These are phyloP conservation scores for Agelastica alni DNA, from an alignment of 2,888 invertebrate genomes.

Conservation along the genomic window DNA sequence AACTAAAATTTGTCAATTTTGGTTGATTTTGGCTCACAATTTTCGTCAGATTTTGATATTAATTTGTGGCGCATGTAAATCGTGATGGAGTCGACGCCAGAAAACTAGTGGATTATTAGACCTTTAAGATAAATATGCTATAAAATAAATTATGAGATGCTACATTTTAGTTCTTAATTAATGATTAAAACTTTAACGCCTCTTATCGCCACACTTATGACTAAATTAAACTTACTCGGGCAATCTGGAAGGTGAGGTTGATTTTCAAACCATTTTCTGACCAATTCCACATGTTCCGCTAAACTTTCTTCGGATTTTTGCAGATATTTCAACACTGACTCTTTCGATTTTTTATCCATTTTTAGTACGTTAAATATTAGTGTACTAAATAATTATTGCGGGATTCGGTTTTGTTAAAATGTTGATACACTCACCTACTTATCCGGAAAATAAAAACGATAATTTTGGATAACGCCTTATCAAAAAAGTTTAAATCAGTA, in stretches of 20 bases:
- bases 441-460: not conserved
- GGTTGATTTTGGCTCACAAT: no score
- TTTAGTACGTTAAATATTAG: not conserved
- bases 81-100: no score
- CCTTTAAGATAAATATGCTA: no score
- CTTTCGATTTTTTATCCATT: conserved; percentile 16
- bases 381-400: not conserved
- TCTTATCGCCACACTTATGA: no score
- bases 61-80: no score
- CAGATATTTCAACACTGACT: conserved; percentile 22
- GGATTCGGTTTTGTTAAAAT: not conserved
- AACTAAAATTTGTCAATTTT: no score
- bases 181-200: no score
- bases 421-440: not conserved
- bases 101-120: no score
- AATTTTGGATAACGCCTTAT: not conserved
- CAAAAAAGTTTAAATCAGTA: not conserved
- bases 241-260: conserved; percentile 46
- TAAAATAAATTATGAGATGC: no score
- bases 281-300: conserved; percentile 34
- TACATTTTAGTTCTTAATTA: no score
- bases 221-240: conserved; percentile 40
- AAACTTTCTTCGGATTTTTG: conserved; percentile 27
- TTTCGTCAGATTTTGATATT: no score
- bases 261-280: conserved; percentile 40